phyloP scores from a whole-genome alignment of 2,888 invertebrate species.

The Megalurothrips usitatus region DNA sequence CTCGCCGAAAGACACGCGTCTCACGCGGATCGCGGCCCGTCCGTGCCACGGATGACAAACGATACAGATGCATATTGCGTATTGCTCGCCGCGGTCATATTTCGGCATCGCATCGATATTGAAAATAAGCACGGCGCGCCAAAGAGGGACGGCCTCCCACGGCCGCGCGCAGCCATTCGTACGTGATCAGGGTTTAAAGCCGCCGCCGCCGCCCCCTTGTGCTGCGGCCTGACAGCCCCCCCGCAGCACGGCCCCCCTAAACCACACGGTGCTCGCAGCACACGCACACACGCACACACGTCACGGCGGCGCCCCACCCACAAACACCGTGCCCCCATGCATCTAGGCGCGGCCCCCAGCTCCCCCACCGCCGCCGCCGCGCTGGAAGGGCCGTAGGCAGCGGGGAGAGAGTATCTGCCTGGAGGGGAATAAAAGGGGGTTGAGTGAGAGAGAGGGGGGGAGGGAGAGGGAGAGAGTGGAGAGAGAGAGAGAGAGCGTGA shows the following conservation, averaged over 20 bases:
- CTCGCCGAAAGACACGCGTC: not conserved
- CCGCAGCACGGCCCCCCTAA: not conserved
- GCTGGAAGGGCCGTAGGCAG: too few species aligned
- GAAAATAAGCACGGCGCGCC: not conserved
- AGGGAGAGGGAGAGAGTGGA: too few species aligned
- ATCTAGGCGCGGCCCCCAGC: not conserved
- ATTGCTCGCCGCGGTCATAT: not conserved
- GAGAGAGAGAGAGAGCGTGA: too few species aligned
- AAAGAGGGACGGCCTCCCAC: not conserved
- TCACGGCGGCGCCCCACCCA: not conserved
- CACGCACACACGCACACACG: not conserved
- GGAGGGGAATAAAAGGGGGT: too few species aligned
- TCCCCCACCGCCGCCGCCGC: too few species aligned
- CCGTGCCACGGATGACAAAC: too few species aligned
- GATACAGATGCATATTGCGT: not conserved
- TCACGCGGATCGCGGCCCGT: not conserved
- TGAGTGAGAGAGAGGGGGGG: too few species aligned
- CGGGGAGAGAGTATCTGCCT: too few species aligned
- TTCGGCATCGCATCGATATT: slow-evolving; percentile 7
- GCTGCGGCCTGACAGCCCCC: not conserved
- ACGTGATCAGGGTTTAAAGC: slow-evolving; percentile 13
- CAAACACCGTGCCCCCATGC: not conserved
- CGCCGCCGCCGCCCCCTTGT: not conserved
- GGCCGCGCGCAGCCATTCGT: not conserved
- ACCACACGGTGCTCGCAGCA: not conserved